phyloP scores from a whole-genome alignment of 2,113 vertebrate species.

The Rhea pennata region DNA sequence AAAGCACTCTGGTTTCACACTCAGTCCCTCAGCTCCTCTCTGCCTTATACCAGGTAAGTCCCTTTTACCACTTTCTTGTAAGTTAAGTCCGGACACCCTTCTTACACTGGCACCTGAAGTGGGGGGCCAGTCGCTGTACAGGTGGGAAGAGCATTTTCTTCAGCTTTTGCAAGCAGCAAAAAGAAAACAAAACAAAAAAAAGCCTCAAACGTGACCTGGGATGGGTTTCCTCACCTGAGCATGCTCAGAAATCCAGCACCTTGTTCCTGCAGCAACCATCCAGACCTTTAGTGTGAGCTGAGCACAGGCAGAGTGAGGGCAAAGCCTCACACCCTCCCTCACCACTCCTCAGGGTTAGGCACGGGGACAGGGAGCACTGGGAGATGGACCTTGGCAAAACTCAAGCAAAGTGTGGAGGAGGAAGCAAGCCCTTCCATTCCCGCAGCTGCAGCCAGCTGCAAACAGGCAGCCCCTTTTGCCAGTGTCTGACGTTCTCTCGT shows the following conservation, averaged over 20 bases:
- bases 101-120: constrained; percentile 58
- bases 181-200: background rate
- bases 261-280: constrained; percentile 70
- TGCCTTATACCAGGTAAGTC: constrained; percentile 77
- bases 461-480: background rate
- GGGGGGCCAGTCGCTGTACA: constrained; percentile 66
- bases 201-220: background rate
- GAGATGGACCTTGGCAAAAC: constrained; percentile 31
- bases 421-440: background rate
- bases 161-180: constrained; percentile 55
- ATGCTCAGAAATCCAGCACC: constrained; percentile 58
- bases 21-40: constrained; percentile 66
- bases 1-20: constrained; percentile 55
- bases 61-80: constrained; percentile 71
- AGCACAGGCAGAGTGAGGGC: constrained; percentile 34
- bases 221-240: constrained; percentile 58
- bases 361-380: background rate
- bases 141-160: constrained; percentile 76
- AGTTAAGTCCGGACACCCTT: constrained; percentile 76
- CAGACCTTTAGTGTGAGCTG: background rate
- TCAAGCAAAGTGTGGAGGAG: constrained; percentile 50
- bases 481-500: constrained; percentile 8
- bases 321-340: background rate
- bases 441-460: background rate
- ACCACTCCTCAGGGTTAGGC: background rate